These are phyloP conservation scores for Corythoichthys intestinalis DNA, from an alignment of 2,113 vertebrate species.

Conservation along the genomic window DNA sequence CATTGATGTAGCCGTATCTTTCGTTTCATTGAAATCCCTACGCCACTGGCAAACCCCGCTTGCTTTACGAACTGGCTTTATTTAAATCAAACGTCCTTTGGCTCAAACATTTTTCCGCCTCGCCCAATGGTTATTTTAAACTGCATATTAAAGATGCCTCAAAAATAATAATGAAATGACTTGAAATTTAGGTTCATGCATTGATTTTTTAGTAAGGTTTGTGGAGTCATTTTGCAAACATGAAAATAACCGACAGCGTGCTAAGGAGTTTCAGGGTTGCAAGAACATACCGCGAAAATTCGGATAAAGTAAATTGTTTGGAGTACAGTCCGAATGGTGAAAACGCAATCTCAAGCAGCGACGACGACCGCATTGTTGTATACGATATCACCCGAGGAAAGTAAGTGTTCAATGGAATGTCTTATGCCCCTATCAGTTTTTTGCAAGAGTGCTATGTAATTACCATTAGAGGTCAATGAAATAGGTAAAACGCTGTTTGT, in stretches of 20 bases:
- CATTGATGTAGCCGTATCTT: not conserved
- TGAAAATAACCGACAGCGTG: slow-evolving; percentile 95
- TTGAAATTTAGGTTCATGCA: not conserved
- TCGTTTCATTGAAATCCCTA: not conserved
- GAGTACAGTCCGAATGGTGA: slow-evolving; percentile 94
- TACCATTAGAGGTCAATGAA: too few species aligned
- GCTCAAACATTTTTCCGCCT: not conserved
- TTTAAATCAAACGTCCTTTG: not conserved
- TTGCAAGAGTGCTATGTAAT: too few species aligned
- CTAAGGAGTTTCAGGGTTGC: slow-evolving; percentile 93
- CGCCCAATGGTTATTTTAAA: not conserved
- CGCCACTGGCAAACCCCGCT: too few species aligned
- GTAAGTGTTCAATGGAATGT: slow-evolving; percentile 66
- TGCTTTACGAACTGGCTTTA: not conserved
- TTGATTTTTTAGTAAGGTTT: not conserved
- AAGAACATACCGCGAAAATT: slow-evolving; percentile 88
- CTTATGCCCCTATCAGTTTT: not conserved
- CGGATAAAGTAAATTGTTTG: slow-evolving; percentile 93
- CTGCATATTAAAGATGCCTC: not conserved
- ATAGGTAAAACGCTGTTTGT: not conserved
- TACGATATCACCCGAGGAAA: slow-evolving; percentile 95
- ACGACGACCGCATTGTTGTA: slow-evolving; percentile 94
- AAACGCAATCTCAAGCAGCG: slow-evolving; percentile 90
- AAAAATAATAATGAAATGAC: not conserved
- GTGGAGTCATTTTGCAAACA: slow-evolving; percentile 38